Evolutionary conservation across 2,888 invertebrate species (phyloP), one percentile per base, ranked within the genome.

Genomic region (Trachelus iudaicus): DNA sequence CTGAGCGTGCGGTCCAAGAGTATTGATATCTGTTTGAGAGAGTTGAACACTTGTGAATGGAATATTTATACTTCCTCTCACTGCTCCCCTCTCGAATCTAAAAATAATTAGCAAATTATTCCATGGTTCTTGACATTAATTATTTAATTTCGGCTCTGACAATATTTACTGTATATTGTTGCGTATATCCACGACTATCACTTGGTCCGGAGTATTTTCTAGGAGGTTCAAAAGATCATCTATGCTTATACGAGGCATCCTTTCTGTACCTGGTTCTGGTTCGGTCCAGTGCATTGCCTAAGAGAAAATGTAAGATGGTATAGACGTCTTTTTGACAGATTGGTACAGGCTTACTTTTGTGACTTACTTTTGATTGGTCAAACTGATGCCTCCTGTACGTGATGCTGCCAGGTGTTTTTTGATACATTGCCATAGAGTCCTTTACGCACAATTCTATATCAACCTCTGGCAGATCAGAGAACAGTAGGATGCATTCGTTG

Each of bases 381-480:
- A 86, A 90, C 79, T 96, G 96, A 91, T 98, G 96, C 88, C 96
- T 94, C 79, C 98, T 94, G 89, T 95, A 96, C 69, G 97, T 96
- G 75, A 98, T 96, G 92, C 98, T 98, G 82, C 95, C 94, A 0
- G 98, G 98, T 0, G 98, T 98, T 81, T 93, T 94, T 81, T 95
- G 94, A 89, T 96, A 98, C 93, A 98, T 96, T 82, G 95, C 94
- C 84, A 96, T 96, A 0, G 98, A 98, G 90, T 97, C 96, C 88
- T 94, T 94, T 0, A 98, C 98, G 92, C 98, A 98, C 84, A 95
- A 94, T 88, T 98, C 98, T 87, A 99, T 98, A 86, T 98, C 98
- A 80, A 99, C 97, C 92, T 98, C 98, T 75, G 99, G 99, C 88
- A 99, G 94, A 93, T 99, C 99, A n/a, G 99, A 99, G 92, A 99